Conservation (phyloP, 2,797 vertebrate species). For the Silurus lanzhouensis region DNA sequence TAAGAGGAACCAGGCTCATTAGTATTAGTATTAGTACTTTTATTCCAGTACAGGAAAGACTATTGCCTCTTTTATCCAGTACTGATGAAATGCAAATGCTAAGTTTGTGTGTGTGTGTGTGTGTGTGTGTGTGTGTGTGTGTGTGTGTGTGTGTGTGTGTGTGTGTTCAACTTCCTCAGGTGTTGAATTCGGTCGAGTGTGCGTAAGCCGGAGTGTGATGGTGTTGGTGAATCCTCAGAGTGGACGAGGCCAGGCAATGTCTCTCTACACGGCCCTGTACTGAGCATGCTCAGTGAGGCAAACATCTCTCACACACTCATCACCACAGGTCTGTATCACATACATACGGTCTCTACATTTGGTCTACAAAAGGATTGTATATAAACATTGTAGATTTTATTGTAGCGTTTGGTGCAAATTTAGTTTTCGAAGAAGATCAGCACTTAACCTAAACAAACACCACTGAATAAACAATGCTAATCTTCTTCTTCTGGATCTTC, state of each 20-base stretch:
- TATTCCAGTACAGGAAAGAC: too few species aligned
- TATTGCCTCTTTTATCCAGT: too few species aligned
- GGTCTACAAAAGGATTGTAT: too few species aligned
- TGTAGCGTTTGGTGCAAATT: too few species aligned
- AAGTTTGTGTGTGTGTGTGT: background rate
- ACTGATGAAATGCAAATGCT: background rate
- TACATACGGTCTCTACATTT: background rate
- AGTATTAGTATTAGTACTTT: too few species aligned
- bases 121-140: background rate
- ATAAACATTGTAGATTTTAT: too few species aligned
- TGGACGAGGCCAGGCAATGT: slow-evolving; percentile 82
- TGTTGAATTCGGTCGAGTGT: slow-evolving; percentile 69
- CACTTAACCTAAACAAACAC: too few species aligned
- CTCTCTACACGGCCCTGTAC: slow-evolving; percentile 81
- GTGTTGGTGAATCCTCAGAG: slow-evolving; percentile 89
- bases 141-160: background rate
- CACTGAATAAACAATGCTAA: too few species aligned
- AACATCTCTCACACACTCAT: slow-evolving; percentile 78
- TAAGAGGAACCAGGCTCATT: too few species aligned
- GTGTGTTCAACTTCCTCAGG: slow-evolving; percentile 63
- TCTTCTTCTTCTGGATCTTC: too few species aligned
- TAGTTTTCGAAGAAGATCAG: too few species aligned
- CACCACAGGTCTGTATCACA: slow-evolving; percentile 78
- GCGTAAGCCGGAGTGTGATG: slow-evolving; percentile 77
- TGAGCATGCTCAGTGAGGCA: slow-evolving; percentile 85